These are phyloP conservation scores for Oppia nitens DNA, from an alignment of 1,140 invertebrate species.

Conservation along the genomic window DNA sequence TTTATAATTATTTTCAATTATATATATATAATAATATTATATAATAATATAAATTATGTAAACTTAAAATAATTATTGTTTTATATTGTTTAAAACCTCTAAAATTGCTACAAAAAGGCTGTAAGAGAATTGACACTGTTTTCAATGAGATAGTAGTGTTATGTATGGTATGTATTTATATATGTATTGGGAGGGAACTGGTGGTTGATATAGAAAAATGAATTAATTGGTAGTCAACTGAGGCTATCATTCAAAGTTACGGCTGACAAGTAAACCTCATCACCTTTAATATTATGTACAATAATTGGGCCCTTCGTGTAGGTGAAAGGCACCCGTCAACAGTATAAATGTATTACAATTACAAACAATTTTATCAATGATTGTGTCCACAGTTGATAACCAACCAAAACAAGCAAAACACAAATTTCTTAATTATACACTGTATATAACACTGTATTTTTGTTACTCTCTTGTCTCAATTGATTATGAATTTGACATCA, in stretches of 20 bases:
- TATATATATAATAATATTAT: neutral
- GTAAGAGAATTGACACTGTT: neutral
- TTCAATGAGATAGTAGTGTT: too few relatives aligned
- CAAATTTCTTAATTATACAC: too few relatives aligned
- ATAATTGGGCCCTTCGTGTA: neutral
- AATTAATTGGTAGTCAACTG: neutral
- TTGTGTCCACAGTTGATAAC: too few relatives aligned
- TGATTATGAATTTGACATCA: too few relatives aligned
- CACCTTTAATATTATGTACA: neutral
- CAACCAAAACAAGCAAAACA: too few relatives aligned
- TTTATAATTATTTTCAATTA: neutral
- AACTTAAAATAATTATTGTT: neutral
- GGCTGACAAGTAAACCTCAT: neutral
- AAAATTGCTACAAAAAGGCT: neutral
- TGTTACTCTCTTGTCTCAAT: too few relatives aligned
- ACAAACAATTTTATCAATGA: too few relatives aligned
- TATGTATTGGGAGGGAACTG: neutral
- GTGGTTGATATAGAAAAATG: too few relatives aligned
- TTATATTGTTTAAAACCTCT: neutral
- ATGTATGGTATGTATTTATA: too few relatives aligned
- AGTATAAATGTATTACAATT: neutral
- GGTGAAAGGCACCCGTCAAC: neutral
- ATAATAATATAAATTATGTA: neutral
- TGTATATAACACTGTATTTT: too few relatives aligned
- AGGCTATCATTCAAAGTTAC: neutral